Base-by-base conservation (phyloP, 2,113 vertebrate genomes). In the Pagrus major region DNA sequence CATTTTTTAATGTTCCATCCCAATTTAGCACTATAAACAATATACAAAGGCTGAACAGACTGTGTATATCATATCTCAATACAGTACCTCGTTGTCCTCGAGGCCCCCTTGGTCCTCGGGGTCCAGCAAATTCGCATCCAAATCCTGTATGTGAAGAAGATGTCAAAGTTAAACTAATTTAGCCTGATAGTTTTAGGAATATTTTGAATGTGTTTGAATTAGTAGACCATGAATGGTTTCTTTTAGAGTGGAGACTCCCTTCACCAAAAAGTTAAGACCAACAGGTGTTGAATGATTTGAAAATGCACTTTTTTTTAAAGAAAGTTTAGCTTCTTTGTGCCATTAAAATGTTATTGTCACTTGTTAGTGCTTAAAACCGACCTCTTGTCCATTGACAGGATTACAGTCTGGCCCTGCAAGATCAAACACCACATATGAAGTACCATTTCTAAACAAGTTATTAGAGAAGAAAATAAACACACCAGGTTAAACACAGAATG, bases 41-140 rank as follows among this genome's bases (percentile, higher is more conserved):
- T 29, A 31, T 23, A n/a, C 9, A 41, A 49, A 47, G 23, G 42
- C 5, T 61, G 4, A 66, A 67, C 14, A 46, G 16, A 80, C 2
- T 18, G 41, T 23, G 39, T 3, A 9, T 39, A 61, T 10, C 6
- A 66, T 25, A 58, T 65, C 4, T 33, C 23, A 56, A n/a, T n/a
- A 65, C 6, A 59, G 9, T 89, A 94, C 93, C 90, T 89, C 1
- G 37, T 92, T 92, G 59, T 54, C 80, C 72, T 59, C n/a, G 35
- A 59, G 67, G 3, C 2, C n/a, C n/a, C n/a, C n/a, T n/a, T 15
- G 56, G 69, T 56, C 67, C 41, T 2, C 5, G 1, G 7, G 54
- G 29, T 64, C 52, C 23, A 2, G 1, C 33, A 49, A 4, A 0
- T n/a, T n/a, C n/a, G n/a, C n/a, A n/a, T 6, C 37, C 55, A 2